Evolutionary conservation across 1,140 invertebrate species (phyloP), one percentile per base, ranked within the genome.

Genomic region (Helicoverpa zea): DNA sequence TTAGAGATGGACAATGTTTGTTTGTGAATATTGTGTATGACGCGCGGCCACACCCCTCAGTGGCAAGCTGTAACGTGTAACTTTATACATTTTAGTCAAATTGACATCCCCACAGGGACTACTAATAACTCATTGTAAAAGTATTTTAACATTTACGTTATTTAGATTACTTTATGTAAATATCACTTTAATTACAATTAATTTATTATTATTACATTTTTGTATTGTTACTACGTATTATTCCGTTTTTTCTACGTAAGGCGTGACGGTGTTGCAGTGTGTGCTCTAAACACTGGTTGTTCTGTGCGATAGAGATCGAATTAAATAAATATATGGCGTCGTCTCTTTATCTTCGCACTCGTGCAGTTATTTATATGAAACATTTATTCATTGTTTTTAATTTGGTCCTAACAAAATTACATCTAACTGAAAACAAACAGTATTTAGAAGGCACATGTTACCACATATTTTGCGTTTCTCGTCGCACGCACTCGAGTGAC

Each of bases 191-290:
- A 70, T 68, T 79, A 79, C 63, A 79, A 70, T 68, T 79, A 79
- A 70, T 79, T 79, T 79, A 68, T 68, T 78, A 30, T 78, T 68
- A 68, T 79, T 79, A 58, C 59, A 52, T 23, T 79, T 77, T 79
- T 70, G 52, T 79, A 79, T 68, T 79, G 76, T 79, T 79, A 61
- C 49, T 77, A 70, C 76, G 51, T 79, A 79, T 79, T 66, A 79
- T 70, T 70, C 54, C 52, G 76, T 68, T 70, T 68, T 78, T 66
- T 70, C 29, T 49, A 66, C 52, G 29, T 77, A 77, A 77, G 13
- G n/a, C 54, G 16, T 49, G 30, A 58, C 23, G 43, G 73, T 29
- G 43, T 61, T 75, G 18, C 30, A 58, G 58, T 73, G 30, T 58
- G 70, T 72, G 68, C 51, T 72, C 51, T 72, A 30, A 54, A 13